These are phyloP conservation scores for Tetramorium bicarinatum DNA, from an alignment of 2,888 invertebrate genomes.

Conservation along the genomic window DNA sequence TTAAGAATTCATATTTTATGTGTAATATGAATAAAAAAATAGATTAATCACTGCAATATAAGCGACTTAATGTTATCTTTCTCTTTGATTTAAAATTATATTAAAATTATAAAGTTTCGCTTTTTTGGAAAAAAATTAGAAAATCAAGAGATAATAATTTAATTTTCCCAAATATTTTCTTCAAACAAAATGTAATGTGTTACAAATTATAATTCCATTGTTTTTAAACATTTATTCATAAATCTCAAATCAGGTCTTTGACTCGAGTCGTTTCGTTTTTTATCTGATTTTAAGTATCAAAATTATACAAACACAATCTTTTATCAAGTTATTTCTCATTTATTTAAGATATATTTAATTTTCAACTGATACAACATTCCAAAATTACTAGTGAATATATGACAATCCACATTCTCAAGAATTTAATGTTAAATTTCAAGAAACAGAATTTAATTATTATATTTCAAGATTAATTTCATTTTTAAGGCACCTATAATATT, in stretches of 20 bases:
- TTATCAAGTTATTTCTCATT: background rate
- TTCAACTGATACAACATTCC: background rate
- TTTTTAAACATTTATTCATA: background rate
- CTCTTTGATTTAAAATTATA: no score
- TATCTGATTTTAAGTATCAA: background rate
- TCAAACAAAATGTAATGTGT: background rate
- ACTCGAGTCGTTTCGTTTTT: background rate
- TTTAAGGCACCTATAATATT: background rate
- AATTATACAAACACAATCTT: background rate
- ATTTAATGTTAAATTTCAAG: background rate
- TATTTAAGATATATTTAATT: background rate
- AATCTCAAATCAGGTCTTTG: background rate
- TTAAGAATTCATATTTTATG: no score
- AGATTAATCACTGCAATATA: no score
- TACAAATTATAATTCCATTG: background rate
- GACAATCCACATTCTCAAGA: background rate
- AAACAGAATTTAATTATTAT: background rate
- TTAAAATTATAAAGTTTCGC: background rate
- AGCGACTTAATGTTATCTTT: no score
- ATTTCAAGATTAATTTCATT: background rate
- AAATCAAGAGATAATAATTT: background rate
- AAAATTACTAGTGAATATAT: background rate
- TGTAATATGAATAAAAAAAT: no score
- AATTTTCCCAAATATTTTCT: background rate
- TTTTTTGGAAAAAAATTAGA: background rate